These are phyloP conservation scores for Drosophila mojavensis DNA, from an alignment of 1,140 invertebrate genomes.

Conservation along the genomic window DNA sequence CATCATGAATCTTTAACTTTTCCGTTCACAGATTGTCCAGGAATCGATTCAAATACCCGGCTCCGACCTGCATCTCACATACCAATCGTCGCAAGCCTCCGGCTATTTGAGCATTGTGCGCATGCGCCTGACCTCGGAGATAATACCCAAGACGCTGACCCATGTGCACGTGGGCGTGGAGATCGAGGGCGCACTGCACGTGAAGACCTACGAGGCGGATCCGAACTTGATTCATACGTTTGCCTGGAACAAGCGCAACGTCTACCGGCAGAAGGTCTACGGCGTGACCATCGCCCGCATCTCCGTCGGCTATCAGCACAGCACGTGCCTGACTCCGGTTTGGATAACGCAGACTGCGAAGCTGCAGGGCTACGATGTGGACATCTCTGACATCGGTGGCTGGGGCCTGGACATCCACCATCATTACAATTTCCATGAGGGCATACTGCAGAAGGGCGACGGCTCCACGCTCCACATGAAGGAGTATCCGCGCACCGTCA, in stretches of 20 bases:
- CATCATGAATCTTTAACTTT: not conserved
- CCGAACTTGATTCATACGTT: conserved; percentile 97
- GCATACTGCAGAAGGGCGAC: conserved; percentile 98
- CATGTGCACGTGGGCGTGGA: conserved; percentile 95
- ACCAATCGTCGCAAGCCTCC: conserved; percentile 95
- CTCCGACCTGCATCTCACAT: conserved; percentile 95
- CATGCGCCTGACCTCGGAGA: conserved; percentile 93
- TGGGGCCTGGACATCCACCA: conserved; percentile 99
- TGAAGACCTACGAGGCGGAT: conserved; percentile 97
- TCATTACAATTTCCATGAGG: conserved; percentile 99
- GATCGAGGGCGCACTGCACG: conserved; percentile 95
- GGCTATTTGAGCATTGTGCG: conserved; percentile 96
- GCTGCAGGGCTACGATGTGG: conserved; percentile 98
- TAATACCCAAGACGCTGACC: conserved; percentile 91
- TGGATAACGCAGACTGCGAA: conserved; percentile 97
- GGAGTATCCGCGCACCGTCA: conserved; percentile 94
- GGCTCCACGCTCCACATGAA: conserved; percentile 96
- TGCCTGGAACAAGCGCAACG: conserved; percentile 98
- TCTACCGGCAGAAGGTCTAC: conserved; percentile 98
- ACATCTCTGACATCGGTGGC: conserved; percentile 97
- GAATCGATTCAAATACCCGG: conserved; percentile 97
- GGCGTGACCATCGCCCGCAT: conserved; percentile 94
- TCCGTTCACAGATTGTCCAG: conserved; percentile 91
- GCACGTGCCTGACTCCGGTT: conserved; percentile 92
- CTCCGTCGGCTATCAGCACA: conserved; percentile 97